Conservation (phyloP, 1,140 invertebrate species). For the Zaprionus inermis region DNA sequence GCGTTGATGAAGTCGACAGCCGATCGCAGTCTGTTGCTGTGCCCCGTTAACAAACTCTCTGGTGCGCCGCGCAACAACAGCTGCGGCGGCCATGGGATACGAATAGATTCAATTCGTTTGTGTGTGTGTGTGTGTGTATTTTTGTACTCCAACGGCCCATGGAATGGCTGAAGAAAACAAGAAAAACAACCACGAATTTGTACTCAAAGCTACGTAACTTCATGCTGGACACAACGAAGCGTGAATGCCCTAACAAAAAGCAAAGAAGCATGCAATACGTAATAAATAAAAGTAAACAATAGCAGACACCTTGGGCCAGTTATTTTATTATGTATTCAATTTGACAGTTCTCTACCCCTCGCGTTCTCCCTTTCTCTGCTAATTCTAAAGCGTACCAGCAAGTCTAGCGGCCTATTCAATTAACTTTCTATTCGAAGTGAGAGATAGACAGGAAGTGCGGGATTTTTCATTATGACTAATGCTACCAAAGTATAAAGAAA, state of each 20-base stretch:
- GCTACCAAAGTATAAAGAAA: background rate
- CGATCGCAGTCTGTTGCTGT: slow-evolving; percentile 19
- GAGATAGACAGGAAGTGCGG: slow-evolving; percentile 15
- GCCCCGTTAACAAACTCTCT: slow-evolving; percentile 17
- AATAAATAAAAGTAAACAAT: background rate
- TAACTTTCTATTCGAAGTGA: background rate
- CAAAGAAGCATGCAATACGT: background rate
- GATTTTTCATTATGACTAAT: slow-evolving; percentile 4
- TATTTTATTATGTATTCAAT: background rate
- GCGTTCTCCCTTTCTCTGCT: background rate
- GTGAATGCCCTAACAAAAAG: slow-evolving; percentile 16
- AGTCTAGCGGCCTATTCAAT: background rate
- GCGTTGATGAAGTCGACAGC: slow-evolving; percentile 49
- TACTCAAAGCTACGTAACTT: background rate
- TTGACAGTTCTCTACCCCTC: background rate
- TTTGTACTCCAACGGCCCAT: slow-evolving; percentile 64
- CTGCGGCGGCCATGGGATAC: slow-evolving; percentile 60
- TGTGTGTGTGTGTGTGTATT: slow-evolving; percentile 42
- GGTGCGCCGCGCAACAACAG: slow-evolving; percentile 46
- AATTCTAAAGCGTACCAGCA: background rate
- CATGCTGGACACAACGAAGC: background rate
- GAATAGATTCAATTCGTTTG: slow-evolving; percentile 47
- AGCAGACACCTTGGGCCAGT: background rate
- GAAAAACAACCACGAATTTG: slow-evolving; percentile 24
- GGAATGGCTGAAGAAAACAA: slow-evolving; percentile 30